phyloP scores from a whole-genome alignment of 2,113 vertebrate species.

The Notothenia rossii region DNA sequence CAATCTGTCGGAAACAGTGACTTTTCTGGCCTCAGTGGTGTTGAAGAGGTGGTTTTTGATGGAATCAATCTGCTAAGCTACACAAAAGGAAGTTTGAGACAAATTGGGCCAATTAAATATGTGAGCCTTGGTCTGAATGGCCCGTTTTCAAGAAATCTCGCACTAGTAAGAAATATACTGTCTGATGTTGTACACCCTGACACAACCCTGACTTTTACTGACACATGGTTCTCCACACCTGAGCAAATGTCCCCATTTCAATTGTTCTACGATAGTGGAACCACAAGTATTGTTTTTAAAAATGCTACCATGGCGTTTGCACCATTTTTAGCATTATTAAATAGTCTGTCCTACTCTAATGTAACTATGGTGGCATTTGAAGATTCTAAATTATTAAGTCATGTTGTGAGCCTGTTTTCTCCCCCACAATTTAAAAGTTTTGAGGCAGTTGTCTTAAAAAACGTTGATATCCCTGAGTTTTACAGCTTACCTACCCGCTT shows the following conservation, averaged over 20 bases:
- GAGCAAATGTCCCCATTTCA: conserved; percentile 25
- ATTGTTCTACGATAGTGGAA: background rate
- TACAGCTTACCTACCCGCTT: conserved; percentile 60
- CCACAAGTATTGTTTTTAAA: conserved; percentile 72
- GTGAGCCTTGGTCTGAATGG: conserved; percentile 68
- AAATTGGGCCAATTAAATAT: conserved; percentile 56
- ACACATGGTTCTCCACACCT: background rate
- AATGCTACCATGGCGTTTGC: conserved; percentile 58
- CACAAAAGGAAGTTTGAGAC: conserved; percentile 65
- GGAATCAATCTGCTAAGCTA: conserved; percentile 77
- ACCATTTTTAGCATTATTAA: background rate
- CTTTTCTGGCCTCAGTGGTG: conserved; percentile 80
- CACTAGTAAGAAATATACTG: conserved; percentile 62
- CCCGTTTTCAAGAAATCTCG: background rate
- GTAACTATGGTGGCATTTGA: conserved; percentile 69
- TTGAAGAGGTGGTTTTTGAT: conserved; percentile 80
- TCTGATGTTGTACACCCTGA: conserved; percentile 75
- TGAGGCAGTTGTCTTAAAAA: conserved; percentile 56
- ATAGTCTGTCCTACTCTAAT: background rate
- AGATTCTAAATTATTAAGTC: conserved; percentile 67
- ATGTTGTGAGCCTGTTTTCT: rapidly evolving
- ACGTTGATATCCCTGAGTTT: conserved; percentile 56
- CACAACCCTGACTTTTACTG: conserved; percentile 76
- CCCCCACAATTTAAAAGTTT: background rate
- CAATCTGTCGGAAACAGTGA: conserved; percentile 67